Evolutionary conservation across 2,113 vertebrate genomes (phyloP), one percentile per base, ranked within the genome.

Genomic region (Rhinopomastus cyanomelas): DNA sequence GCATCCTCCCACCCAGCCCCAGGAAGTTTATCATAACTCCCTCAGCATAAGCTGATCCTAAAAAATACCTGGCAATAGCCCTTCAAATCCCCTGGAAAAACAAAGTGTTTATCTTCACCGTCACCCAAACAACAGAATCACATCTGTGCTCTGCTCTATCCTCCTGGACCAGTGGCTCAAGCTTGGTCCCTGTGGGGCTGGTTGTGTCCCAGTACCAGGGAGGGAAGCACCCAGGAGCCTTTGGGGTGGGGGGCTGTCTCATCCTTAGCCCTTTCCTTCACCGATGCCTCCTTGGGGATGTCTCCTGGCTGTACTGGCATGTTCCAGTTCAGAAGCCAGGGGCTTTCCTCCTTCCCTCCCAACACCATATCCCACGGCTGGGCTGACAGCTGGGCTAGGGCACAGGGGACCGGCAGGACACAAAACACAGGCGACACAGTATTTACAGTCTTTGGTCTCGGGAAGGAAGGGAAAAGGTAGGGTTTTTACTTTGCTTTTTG

Each of bases 361-460:
- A 42, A 51, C n/a, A 61, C 36, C 3, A 0, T 79, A 90, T 74
- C 60, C 83, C 59, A 52, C 27, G 26, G 61, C 81, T 83, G 69
- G 25, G 87, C 71, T 16, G 11, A 77, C 3, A 11, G 80, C 49
- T 8, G 3, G 81, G 71, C 78, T 83, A 30, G 21, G 32, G 64
- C 60, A 8, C 77, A 87, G 69, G 67, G 73, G 61, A 92, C 64
- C 4, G 12, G 75, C 37, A 81, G 91, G 73, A 83, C 9, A 8
- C 73, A 77, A 87, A 86, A 89, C 89, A 95, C 92, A 92, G 82
- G 88, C 62, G 19, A 85, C 48, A 60, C 82, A 89, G 87, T 96
- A 97, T 97, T 94, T 96, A 97, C 96, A 97, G 84, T 96, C 96
- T 96, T 96, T 96, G 96, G 96, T 96, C 92, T 96, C 21, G n/a